A percentile compares a stretch with the other conserved stretches of the same genome.
Evolutionary conservation across 1,140 invertebrate species (phyloP).

Genomic region (Pseudomyrmex dendroicus): DNA sequence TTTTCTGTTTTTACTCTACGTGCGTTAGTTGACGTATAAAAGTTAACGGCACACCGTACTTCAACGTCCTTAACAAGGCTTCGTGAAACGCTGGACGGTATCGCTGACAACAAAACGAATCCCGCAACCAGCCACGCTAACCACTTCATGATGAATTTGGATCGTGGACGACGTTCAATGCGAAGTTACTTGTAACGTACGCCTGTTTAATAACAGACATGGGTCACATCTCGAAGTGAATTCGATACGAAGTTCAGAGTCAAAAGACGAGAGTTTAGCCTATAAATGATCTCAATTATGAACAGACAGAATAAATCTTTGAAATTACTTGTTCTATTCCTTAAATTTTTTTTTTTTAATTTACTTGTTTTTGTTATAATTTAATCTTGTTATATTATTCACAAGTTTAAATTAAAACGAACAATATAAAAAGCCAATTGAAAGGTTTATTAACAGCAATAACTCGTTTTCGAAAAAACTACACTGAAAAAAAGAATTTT

Average conservation of each 20-base stretch:
- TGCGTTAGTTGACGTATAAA: background rate
- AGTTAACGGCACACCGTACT: conserved; percentile 17
- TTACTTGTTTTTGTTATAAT: too few relatives aligned
- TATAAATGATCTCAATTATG: background rate
- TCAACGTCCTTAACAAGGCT: background rate
- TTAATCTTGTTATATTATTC: too few relatives aligned
- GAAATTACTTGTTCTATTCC: background rate
- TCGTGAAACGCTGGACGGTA: conserved; percentile 7
- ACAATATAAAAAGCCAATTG: too few relatives aligned
- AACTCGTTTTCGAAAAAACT: too few relatives aligned
- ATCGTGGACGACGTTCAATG: background rate
- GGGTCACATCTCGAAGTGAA: background rate
- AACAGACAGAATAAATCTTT: background rate
- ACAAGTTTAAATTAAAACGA: too few relatives aligned
- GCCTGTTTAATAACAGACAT: background rate
- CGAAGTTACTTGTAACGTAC: background rate
- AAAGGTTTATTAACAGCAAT: too few relatives aligned
- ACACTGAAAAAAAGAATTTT: too few relatives aligned
- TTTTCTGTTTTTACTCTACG: background rate
- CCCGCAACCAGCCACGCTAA: conserved; percentile 45
- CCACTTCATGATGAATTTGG: conserved; percentile 58
- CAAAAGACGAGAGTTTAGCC: background rate
- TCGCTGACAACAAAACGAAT: conserved; percentile 46
- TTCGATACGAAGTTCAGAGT: background rate
- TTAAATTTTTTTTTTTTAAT: too few relatives aligned